phyloP scores from a whole-genome alignment of 2,113 vertebrate species.

The Mastomys natalensis region DNA sequence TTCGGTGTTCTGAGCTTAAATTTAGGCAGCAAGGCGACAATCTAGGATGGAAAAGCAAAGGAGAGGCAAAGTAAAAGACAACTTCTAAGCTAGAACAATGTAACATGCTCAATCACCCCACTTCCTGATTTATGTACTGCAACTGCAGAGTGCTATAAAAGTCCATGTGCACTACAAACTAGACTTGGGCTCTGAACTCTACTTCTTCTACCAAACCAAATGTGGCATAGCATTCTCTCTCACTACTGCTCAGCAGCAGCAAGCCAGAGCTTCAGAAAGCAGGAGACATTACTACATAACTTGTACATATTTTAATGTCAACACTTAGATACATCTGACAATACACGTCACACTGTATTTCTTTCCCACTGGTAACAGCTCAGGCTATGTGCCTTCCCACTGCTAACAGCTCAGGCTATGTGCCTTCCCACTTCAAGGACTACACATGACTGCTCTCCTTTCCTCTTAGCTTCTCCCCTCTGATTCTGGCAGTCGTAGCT shows the following conservation, averaged over 20 bases:
- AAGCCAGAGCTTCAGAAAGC: neutral
- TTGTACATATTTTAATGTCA: neutral
- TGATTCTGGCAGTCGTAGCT: neutral
- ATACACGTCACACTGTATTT: neutral
- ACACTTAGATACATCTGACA: neutral
- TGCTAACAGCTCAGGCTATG: neutral
- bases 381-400: neutral
- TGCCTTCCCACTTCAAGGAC: neutral
- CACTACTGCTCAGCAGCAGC: neutral
- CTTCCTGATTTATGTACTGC: neutral
- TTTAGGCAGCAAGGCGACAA: neutral
- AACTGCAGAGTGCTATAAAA: neutral
- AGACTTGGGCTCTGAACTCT: neutral
- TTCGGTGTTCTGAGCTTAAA: conserved; percentile 35
- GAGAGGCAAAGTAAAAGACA: neutral
- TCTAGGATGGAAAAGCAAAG: neutral
- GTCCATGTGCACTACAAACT: neutral
- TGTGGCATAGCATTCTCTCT: too few species aligned
- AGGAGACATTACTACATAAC: neutral
- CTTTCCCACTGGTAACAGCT: neutral
- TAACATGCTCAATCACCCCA: neutral
- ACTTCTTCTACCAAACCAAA: neutral
- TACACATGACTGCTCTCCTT: neutral
- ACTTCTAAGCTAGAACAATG: conserved; percentile 19
- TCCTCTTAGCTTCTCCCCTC: neutral